Evolutionary conservation across 2,888 invertebrate genomes (phyloP).

Genomic region (Venustoraphidia nigricollis): DNA sequence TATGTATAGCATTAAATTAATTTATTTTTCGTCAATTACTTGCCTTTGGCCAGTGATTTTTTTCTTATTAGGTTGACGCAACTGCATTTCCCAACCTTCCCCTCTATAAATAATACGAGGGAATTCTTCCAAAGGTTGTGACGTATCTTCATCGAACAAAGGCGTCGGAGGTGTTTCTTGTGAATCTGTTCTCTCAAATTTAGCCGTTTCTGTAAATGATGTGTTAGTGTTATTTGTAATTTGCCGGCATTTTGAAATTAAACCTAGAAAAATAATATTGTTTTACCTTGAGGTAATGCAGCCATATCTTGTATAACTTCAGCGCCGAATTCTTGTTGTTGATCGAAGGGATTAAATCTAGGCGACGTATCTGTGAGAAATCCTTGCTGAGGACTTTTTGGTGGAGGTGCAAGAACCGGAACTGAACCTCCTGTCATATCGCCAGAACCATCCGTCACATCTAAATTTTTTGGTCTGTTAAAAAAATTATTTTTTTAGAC

Average conservation of each 20-base stretch:
- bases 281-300: slow-evolving; percentile 24
- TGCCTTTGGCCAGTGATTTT: slow-evolving; percentile 81
- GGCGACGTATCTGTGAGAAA: slow-evolving; percentile 44
- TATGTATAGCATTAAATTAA: slow-evolving; percentile 5
- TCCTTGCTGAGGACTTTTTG: slow-evolving; percentile 34
- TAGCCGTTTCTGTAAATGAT: slow-evolving; percentile 16
- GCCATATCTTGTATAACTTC: slow-evolving; percentile 21
- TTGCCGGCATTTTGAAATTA: background rate
- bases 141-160: slow-evolving; percentile 84
- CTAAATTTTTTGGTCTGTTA: slow-evolving; percentile 35
- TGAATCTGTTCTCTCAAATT: slow-evolving; percentile 36
- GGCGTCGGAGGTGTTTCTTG: slow-evolving; percentile 84
- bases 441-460: slow-evolving; percentile 24
- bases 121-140: slow-evolving; percentile 82
- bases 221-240: background rate
- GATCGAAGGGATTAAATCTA: slow-evolving; percentile 66
- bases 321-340: slow-evolving; percentile 30
- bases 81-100: slow-evolving; percentile 92
- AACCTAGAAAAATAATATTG: slow-evolving; percentile 19
- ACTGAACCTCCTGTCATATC: slow-evolving; percentile 33
- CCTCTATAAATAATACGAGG: slow-evolving; percentile 61
- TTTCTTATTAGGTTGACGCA: slow-evolving; percentile 91
- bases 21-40: background rate
- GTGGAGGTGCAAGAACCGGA: slow-evolving; percentile 63
- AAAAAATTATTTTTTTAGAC: background rate